Percentiles rank a stretch among this genome's conserved stretches.
phyloP scores from a whole-genome alignment of 2,888 invertebrate species.

The Drosophila leonis region DNA sequence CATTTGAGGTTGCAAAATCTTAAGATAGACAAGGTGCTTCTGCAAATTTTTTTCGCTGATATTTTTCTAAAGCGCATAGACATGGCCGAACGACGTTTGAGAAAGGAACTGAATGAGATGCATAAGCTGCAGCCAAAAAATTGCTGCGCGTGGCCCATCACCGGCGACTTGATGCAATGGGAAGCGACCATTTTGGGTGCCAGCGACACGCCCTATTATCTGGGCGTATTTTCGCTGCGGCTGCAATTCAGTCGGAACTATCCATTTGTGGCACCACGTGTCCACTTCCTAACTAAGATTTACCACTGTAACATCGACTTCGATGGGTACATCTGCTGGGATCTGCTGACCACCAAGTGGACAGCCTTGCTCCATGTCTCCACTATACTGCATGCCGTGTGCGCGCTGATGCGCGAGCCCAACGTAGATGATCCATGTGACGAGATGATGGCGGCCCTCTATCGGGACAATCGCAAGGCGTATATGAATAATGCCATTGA shows the following conservation, averaged over 20 bases:
- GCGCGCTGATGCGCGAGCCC: constrained; percentile 22
- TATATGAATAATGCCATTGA: constrained; percentile 21
- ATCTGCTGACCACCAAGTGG: constrained; percentile 38
- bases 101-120: constrained; percentile 27
- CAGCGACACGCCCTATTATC: constrained; percentile 28
- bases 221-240: constrained; percentile 25
- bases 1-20: too few species aligned
- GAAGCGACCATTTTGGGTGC: constrained; percentile 25
- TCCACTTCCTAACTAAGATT: constrained; percentile 40
- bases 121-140: not conserved
- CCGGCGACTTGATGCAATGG: constrained; percentile 38
- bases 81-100: constrained; percentile 26
- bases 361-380: not conserved
- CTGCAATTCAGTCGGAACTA: constrained; percentile 26
- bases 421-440: constrained; percentile 41
- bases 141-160: constrained; percentile 26
- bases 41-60: too few species aligned
- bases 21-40: not conserved
- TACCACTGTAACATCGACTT: constrained; percentile 48
- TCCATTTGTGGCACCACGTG: constrained; percentile 34
- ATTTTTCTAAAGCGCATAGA: not conserved
- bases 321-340: constrained; percentile 53
- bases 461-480: constrained; percentile 8
- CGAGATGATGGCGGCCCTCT: constrained; percentile 34
- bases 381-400: constrained; percentile 21